Base-by-base conservation (phyloP, 2,797 vertebrate genomes). In the Intellagama lesueurii region DNA sequence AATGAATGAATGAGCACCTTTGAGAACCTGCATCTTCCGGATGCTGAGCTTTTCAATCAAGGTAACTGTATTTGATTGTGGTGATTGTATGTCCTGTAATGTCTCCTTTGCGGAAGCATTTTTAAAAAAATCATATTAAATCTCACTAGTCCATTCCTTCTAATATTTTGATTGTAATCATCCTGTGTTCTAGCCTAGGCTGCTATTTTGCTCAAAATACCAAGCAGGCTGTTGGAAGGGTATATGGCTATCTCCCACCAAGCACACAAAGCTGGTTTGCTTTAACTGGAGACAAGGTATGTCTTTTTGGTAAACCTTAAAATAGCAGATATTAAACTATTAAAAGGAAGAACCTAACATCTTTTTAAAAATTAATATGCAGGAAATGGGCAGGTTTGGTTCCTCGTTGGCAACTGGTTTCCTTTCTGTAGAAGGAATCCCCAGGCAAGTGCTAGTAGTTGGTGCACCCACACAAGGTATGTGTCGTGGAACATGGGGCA, bases 391-490 rank as follows among this genome's bases (percentile, higher is more conserved):
- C 88, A 97, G 96, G 88, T 95, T 96, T 94, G 97, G 97, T 30
- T 93, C 95, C 0, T 96, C 97, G 52, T 85, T 98, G 92, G 96
- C 97, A 30, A 97, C 96, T 1, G 97, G 97, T 44, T 91, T 93
- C 0, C 89, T 97, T 82, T 93, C 95, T 90, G 90, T 97, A 70
- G 94, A 95, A 0, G 97, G 96, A 66, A 91, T 73, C 47, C 80
- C 44, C 28, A 96, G 87, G 22, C 93, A 90, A 0, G 95, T 97
- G 92, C 88, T 98, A 88, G 92, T 97, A 83, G 94, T 96, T 2
- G 97, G 97, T 7, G 95, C 96, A 75, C 97, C 97, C 0, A 97
- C 96, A n/a, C 91, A 94, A 28, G 97, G 97, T 98, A 96, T 19
- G 96, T 94, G 40, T 30, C 40, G 16, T 60, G 91, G 47, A 83